Evolutionary conservation across 2,888 invertebrate genomes (phyloP).

Genomic region (Hyles lineata): DNA sequence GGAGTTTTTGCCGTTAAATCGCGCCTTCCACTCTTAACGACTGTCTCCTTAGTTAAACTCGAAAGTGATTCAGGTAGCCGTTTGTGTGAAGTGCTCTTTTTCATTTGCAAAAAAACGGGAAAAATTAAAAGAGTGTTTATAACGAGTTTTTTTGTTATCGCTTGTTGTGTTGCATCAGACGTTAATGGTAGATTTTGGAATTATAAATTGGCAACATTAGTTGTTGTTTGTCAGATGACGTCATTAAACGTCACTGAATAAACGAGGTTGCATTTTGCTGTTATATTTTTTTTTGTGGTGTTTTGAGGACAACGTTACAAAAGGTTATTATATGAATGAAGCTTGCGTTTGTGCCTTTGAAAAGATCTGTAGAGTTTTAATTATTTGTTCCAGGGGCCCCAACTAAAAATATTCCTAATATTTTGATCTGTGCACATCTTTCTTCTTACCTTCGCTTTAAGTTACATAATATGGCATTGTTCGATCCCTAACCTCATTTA

Average conservation of each 20-base stretch:
- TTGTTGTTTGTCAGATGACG: conserved; percentile 16
- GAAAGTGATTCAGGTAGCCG: conserved; percentile 79
- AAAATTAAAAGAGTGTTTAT: conserved; percentile 53
- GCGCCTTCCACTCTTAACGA: conserved; percentile 69
- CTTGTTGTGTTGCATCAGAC: conserved; percentile 42
- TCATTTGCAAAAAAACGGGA: conserved; percentile 62
- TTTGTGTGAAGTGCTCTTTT: conserved; percentile 72
- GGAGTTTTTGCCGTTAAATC: conserved; percentile 77
- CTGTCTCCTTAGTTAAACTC: conserved; percentile 70
- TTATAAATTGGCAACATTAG: conserved; percentile 22
- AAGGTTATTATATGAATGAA: too few species aligned
- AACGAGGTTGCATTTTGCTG: too few species aligned
- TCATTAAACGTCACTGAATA: conserved; percentile 14
- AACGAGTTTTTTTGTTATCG: conserved; percentile 68
- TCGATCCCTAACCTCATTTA: too few species aligned
- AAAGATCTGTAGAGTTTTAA: too few species aligned
- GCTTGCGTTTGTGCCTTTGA: too few species aligned
- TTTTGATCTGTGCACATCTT: too few species aligned
- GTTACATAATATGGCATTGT: too few species aligned
- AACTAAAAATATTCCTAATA: too few species aligned
- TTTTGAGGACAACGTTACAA: too few species aligned
- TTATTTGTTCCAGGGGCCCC: too few species aligned
- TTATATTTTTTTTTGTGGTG: too few species aligned
- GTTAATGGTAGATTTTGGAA: neutral
- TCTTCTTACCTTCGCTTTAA: too few species aligned